These are phyloP conservation scores for Cataglyphis albicans DNA, from an alignment of 2,888 invertebrate genomes.

Conservation along the genomic window DNA sequence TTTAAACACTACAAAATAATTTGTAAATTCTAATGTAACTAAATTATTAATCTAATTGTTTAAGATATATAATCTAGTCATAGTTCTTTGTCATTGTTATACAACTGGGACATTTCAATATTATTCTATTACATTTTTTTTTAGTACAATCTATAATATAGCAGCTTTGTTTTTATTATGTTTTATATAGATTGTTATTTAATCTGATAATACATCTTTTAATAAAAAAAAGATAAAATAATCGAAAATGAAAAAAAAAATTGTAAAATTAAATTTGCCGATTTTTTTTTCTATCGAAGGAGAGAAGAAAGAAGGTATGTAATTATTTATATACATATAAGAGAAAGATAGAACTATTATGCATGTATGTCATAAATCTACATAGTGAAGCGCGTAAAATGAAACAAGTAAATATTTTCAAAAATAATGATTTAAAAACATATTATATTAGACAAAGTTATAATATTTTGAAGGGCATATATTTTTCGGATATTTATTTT, in stretches of 20 bases:
- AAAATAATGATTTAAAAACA: background rate
- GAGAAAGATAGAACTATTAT: conserved; percentile 8
- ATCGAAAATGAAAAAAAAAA: background rate
- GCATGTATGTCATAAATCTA: background rate
- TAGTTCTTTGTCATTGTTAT: background rate
- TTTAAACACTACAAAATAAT: conserved; percentile 30
- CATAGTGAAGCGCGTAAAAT: background rate
- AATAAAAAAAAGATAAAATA: background rate
- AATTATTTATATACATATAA: conserved; percentile 16
- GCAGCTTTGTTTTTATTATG: background rate
- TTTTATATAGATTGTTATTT: background rate
- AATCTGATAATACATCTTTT: background rate
- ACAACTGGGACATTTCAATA: background rate
- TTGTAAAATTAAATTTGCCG: conserved; percentile 1
- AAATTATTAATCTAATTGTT: conserved; percentile 22
- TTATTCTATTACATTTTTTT: conserved; percentile 3
- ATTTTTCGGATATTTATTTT: background rate
- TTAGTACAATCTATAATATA: conserved; percentile 23
- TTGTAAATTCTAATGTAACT: conserved; percentile 1
- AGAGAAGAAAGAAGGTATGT: background rate
- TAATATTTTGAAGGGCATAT: background rate
- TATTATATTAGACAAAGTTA: background rate
- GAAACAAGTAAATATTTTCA: background rate
- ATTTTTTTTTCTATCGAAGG: background rate
- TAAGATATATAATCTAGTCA: conserved; percentile 19